Evolutionary conservation across 2,797 vertebrate genomes (phyloP).

Genomic region (Hydrocynus forskahlii): DNA sequence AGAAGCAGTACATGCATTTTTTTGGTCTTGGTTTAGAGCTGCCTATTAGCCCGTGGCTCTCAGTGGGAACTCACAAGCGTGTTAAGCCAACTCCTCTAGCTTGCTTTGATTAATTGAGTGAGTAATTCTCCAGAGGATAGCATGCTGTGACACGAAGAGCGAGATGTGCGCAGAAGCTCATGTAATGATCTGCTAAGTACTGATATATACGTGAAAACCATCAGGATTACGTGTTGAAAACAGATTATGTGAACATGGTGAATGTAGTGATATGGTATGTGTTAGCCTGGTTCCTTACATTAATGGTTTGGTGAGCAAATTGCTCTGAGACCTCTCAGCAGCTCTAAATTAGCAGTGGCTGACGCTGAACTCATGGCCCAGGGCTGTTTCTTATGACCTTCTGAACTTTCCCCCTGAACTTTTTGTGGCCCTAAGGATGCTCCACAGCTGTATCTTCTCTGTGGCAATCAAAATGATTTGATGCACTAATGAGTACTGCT

Average conservation of each 20-base stretch:
- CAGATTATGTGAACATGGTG: conserved; percentile 15
- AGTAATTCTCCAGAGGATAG: conserved; percentile 32
- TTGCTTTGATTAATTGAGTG: conserved; percentile 52
- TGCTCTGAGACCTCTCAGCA: not conserved
- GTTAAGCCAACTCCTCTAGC: conserved; percentile 41
- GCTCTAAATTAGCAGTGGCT: conserved; percentile 8
- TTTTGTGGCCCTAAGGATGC: not conserved
- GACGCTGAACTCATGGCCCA: not conserved
- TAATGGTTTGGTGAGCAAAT: not conserved
- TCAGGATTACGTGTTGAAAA: conserved; percentile 27
- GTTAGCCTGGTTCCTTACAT: conserved; percentile 5
- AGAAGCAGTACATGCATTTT: not conserved
- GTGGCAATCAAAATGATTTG: conserved; percentile 7
- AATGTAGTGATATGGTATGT: conserved; percentile 13
- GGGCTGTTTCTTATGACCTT: conserved; percentile 7
- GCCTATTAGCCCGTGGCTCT: conserved; percentile 28
- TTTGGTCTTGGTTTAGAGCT: conserved; percentile 4
- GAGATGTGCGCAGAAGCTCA: conserved; percentile 28
- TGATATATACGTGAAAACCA: conserved; percentile 14
- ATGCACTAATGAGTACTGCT: conserved; percentile 21
- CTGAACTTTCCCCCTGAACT: conserved; percentile 6
- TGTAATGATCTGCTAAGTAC: conserved; percentile 32
- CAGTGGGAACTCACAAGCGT: conserved; percentile 37
- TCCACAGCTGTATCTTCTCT: conserved; percentile 10
- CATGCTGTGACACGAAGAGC: conserved; percentile 39